Evolutionary conservation across 2,113 vertebrate genomes (phyloP), one percentile per base, ranked within the genome.

Genomic region (Oryzias melastigma): DNA sequence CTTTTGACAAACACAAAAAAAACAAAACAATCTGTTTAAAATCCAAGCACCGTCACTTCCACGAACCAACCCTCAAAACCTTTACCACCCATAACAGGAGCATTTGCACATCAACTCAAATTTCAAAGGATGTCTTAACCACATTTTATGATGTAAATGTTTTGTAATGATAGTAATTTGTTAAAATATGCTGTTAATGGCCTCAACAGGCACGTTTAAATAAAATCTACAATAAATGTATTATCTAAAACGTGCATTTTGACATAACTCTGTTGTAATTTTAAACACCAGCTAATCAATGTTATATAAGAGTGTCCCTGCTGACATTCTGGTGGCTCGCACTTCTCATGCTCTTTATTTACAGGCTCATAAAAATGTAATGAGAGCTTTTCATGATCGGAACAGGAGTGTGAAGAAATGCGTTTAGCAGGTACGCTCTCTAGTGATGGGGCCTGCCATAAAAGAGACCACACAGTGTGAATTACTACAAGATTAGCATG

Each of bases 341-440:
- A 60, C 64, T 72, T 82, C 61, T 54, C 65, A 52, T 62, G 29
- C 41, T 76, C 54, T 63, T 62, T 65, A 62, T 81, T 75, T 73
- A 75, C 22, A 43, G 41, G 66, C 68, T 68, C 65, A 68, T 78
- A 70, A 77, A 80, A 54, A 45, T 61, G 44, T 22, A 60, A 71
- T 60, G 68, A 72, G 54, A 70, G 67, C 17, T 40, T 51, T 54
- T 49, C 13, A 1, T 40, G 14, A 79, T 68, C 70, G 61, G 59
- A 83, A 66, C 44, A 43, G 5, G 52, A 59, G 56, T 52, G 52
- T 57, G 68, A 53, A 19, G 54, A 29, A 22, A 40, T 18, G 48
- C 52, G 54, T 72, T 71, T 62, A 57, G 57, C 53, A 29, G 58
- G 14, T 41, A 27, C 65, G 55, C 64, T 62, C 73, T 44, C 3